Evolutionary conservation across 1,140 invertebrate genomes (phyloP), one percentile per base, ranked within the genome.

Genomic region (Radopholus similis): DNA sequence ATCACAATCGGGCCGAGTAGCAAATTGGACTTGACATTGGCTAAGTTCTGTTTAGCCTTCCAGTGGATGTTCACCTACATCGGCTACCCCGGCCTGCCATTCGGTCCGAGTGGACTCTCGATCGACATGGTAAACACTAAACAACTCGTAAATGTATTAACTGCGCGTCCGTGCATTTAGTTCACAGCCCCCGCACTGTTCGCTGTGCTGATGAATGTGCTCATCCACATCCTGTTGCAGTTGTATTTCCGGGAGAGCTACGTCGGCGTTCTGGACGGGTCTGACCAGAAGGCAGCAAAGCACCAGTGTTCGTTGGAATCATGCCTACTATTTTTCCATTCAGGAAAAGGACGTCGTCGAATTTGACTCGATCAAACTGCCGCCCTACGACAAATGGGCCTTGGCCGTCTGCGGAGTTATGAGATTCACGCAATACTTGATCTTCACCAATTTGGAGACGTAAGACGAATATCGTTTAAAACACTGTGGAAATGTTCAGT

Each of bases 41-140:
- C 42, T 15, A 23, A 59, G 57, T n/a, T 53, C 32, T 70, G 66
- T 40, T 67, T 80, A 35, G 82, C 74, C n/a, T 75, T 85, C 30
- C 84, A 85, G 51, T 44, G 66, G 6, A n/a, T 74, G n/a, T 73
- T 73, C 49, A 49, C 54, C 11, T 54, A 40, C 8, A 32, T 73
- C 5, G 63, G 42, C 8, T 49, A 78, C 62, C 83, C 83, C 4
- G 83, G 83, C 2, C 23, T 58, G 40, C 23, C 40, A 28, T 11
- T 35, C 30, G 15, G 32, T 26, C 34, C 26, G 28, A 58, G n/a
- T 34, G 30, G 34, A 40, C 40, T 54, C 54, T 71, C n/a, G 32
- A 30, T 62, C 21, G 38, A 44, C 44, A 72, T 72, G 55, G n/a
- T n/a, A n/a, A n/a, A n/a, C n/a, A n/a, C n/a, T n/a, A n/a, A n/a